Base-by-base conservation (phyloP, 1,140 invertebrate species). In the Ceratoteleas bidentatus region DNA sequence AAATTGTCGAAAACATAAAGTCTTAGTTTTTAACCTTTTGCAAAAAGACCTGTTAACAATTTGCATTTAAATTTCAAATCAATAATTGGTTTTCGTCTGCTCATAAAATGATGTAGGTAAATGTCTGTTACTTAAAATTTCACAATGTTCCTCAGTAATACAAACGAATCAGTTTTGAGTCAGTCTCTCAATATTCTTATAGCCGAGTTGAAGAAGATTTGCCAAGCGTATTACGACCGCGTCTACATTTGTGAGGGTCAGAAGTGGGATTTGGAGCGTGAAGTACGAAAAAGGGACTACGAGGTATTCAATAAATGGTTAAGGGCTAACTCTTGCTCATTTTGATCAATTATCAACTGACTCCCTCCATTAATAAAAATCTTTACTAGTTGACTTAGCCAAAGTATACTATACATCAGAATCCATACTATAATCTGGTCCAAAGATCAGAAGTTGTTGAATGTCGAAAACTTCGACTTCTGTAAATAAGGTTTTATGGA, bases 181-280 rank as follows among this genome's bases (percentile, higher is more conserved):
- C 87, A 81, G 86, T 86, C 77, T 89, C 85, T 90, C 83, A 86
- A 88, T 91, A 86, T 91, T 91, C 87, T 91, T 95, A 92, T 95
- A 96, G 95, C 93, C 91, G 92, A 93, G 92, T 94, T 96, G 93
- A 95, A 95, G 94, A 94, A 94, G 94, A 96, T 98, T 94, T 95
- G 96, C 94, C 95, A 97, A 94, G 95, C 97, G 93, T 97, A 99
- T 95, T 96, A 97, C 95, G 95, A 96, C 92, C 96, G 96, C 93
- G 95, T 99, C 94, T 96, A 95, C 94, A 94, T 96, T 93, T 97
- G 98, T 94, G 98, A 99, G 94, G 96, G 97, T 94, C 97, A 98
- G 93, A 98, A 99, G 94, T 99, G 98, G 96, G 98, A 99, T 96
- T 97, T 99, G 96, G 98, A 99, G 96, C 96, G 97, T 94, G 97